These are phyloP conservation scores for Gila robusta DNA, from an alignment of 2,797 vertebrate species.

Conservation along the genomic window DNA sequence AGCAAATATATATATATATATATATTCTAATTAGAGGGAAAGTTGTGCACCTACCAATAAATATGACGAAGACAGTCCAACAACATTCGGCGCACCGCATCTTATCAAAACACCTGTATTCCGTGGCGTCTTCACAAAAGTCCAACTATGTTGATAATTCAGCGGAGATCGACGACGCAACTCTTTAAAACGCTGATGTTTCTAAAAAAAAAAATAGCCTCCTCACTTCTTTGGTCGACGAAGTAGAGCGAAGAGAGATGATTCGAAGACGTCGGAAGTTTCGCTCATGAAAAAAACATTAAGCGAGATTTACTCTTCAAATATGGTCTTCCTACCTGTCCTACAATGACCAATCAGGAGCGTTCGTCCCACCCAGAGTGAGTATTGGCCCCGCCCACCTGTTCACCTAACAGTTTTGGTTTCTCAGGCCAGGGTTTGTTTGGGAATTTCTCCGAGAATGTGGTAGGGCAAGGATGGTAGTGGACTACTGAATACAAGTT, in stretches of 20 bases:
- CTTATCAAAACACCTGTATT: neutral
- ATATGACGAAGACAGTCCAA: neutral
- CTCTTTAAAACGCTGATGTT: neutral
- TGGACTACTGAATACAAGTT: neutral
- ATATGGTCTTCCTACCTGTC: neutral
- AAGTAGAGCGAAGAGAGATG: too few species aligned
- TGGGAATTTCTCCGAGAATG: neutral
- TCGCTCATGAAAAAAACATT: neutral
- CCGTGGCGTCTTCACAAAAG: neutral
- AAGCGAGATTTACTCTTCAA: neutral
- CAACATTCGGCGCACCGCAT: neutral
- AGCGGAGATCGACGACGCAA: too few species aligned
- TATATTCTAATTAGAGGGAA: neutral
- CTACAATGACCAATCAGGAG: neutral
- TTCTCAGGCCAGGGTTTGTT: conserved; percentile 7
- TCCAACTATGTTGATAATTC: neutral
- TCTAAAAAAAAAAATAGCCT: neutral
- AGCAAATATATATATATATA: neutral
- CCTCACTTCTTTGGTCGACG: neutral
- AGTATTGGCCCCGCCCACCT: neutral
- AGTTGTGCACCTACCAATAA: conserved; percentile 16
- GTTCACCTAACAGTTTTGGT: neutral
- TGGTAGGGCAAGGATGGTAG: neutral
- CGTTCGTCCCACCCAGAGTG: neutral
- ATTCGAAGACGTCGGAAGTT: neutral